Evolutionary conservation across 2,113 vertebrate species (phyloP).

Genomic region (Ctenomys sociabilis): DNA sequence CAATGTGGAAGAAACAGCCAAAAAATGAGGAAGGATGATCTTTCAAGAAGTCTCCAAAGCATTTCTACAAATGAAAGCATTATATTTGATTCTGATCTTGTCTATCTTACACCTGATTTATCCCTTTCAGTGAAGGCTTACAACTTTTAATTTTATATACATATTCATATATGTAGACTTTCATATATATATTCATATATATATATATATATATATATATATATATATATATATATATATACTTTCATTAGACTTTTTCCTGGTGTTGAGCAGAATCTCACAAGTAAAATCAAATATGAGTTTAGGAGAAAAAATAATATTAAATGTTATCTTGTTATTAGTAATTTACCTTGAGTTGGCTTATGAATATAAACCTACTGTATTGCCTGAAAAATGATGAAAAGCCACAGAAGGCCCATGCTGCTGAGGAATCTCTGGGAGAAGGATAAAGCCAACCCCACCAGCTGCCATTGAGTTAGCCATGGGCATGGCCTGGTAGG

Average conservation of each 20-base stretch:
- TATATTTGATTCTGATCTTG: not conserved
- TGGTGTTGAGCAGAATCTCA: not conserved
- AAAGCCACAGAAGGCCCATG: not conserved
- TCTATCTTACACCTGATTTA: not conserved
- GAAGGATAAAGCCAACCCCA: not conserved
- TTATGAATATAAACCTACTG: slow-evolving; percentile 34
- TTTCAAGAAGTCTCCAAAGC: not conserved
- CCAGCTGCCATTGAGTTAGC: not conserved
- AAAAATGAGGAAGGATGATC: not conserved
- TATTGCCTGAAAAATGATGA: not conserved
- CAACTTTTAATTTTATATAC: slow-evolving; percentile 2
- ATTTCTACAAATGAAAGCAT: not conserved
- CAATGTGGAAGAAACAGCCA: not conserved
- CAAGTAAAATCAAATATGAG: slow-evolving; percentile 35
- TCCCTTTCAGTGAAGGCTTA: not conserved
- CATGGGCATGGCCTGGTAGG: not conserved
- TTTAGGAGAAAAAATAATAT: not conserved
- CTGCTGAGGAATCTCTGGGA: not conserved
- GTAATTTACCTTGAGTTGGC: not conserved
- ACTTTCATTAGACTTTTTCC: not conserved
- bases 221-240: not conserved
- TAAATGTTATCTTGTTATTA: slow-evolving; percentile 1
- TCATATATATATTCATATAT: not conserved
- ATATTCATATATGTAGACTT: not conserved
- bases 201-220: not conserved